These are phyloP conservation scores for Babylonia areolata DNA, from an alignment of 1,140 invertebrate genomes.

Conservation along the genomic window DNA sequence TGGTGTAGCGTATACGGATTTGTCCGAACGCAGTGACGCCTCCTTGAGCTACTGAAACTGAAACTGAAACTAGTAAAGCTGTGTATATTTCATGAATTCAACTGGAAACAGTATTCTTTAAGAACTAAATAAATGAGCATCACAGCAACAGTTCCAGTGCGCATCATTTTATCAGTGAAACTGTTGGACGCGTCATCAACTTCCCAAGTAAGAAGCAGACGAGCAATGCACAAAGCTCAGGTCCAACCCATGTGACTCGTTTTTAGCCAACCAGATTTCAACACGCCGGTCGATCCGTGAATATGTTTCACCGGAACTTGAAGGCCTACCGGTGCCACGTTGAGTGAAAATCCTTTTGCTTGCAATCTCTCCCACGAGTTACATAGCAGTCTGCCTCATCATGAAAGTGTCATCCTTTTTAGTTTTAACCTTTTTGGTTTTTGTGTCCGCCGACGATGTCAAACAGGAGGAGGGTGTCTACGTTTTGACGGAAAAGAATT, in stretches of 20 bases:
- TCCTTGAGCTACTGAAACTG: too few relatives aligned
- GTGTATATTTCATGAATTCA: too few relatives aligned
- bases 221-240: too few relatives aligned
- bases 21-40: too few relatives aligned
- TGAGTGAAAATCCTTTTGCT: constrained; percentile 50
- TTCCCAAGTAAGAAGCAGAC: constrained; percentile 21
- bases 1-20: too few relatives aligned
- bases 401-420: constrained; percentile 55
- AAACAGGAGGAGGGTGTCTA: constrained; percentile 91
- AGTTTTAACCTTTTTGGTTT: constrained; percentile 44
- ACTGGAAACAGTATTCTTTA: not conserved
- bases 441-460: constrained; percentile 75
- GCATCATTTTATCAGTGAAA: not conserved
- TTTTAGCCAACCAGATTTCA: constrained; percentile 63
- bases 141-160: too few relatives aligned
- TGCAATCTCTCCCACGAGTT: constrained; percentile 32
- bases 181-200: not conserved
- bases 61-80: too few relatives aligned
- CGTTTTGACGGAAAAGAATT: constrained; percentile 91
- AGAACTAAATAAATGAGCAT: not conserved
- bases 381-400: constrained; percentile 35
- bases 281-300: constrained; percentile 62
- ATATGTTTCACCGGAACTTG: constrained; percentile 56
- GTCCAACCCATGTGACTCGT: constrained; percentile 43
- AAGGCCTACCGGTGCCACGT: constrained; percentile 68